These are phyloP conservation scores for Chaetodon trifascialis DNA, from an alignment of 2,113 vertebrate species.

Conservation along the genomic window DNA sequence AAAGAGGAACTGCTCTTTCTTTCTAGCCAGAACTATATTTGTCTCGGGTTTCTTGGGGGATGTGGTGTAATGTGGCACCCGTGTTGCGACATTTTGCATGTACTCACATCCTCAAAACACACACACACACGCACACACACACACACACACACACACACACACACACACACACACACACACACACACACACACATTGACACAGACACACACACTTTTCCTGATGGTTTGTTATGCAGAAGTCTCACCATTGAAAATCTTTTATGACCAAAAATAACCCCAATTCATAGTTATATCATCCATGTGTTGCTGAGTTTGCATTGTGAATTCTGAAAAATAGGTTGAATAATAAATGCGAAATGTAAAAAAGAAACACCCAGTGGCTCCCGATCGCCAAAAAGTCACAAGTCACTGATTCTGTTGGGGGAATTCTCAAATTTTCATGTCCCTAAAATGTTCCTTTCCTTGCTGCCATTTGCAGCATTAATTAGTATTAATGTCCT, in stretches of 20 bases:
- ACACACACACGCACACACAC: constrained; percentile 9
- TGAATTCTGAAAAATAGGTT: not conserved
- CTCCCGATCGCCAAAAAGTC: too few relatives aligned
- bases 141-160: not conserved
- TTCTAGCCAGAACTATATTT: constrained; percentile 50
- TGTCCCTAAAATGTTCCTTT: too few relatives aligned
- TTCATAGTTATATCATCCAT: not conserved
- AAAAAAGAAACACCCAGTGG: not conserved
- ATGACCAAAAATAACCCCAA: constrained; percentile 26
- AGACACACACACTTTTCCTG: too few relatives aligned
- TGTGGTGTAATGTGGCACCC: constrained; percentile 42
- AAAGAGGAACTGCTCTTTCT: constrained; percentile 64
- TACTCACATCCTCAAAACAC: constrained; percentile 68
- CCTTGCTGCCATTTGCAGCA: not conserved
- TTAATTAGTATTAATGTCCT: not conserved
- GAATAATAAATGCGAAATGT: not conserved
- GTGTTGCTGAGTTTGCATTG: not conserved
- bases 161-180: constrained; percentile 7
- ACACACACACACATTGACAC: not conserved
- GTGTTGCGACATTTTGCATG: constrained; percentile 45
- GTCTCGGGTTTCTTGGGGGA: constrained; percentile 43
- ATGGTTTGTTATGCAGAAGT: constrained; percentile 23
- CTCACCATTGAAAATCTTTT: constrained; percentile 27
- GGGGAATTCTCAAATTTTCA: too few relatives aligned
- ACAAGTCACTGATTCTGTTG: too few relatives aligned